These are phyloP conservation scores for Diabrotica virgifera DNA, from an alignment of 1,140 invertebrate genomes.

Conservation along the genomic window DNA sequence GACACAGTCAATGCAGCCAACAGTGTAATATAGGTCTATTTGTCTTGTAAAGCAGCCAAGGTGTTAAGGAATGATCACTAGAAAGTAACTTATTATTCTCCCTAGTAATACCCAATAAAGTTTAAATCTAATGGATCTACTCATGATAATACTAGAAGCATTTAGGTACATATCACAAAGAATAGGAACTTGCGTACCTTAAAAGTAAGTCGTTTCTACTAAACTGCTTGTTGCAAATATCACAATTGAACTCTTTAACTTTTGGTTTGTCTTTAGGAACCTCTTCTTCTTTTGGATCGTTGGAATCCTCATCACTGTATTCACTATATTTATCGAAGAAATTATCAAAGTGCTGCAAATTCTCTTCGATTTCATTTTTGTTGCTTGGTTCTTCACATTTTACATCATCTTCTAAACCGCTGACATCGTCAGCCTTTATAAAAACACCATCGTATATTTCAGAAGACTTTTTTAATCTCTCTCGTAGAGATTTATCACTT, in stretches of 20 bases:
- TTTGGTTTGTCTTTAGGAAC: slow-evolving; percentile 17
- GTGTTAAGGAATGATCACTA: no score
- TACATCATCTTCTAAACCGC: no score
- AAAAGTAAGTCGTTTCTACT: slow-evolving; percentile 38
- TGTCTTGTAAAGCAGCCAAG: no score
- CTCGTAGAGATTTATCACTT: slow-evolving; percentile 55
- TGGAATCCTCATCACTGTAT: slow-evolving; percentile 17
- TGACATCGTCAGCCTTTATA: background rate
- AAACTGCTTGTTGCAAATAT: slow-evolving; percentile 42
- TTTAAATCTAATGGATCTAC: no score
- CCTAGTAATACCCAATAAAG: no score
- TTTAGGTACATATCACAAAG: background rate
- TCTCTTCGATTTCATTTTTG: slow-evolving; percentile 17
- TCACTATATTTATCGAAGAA: slow-evolving; percentile 17
- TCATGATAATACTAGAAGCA: no score
- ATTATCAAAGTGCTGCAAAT: slow-evolving; percentile 22
- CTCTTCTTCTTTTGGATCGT: slow-evolving; percentile 14
- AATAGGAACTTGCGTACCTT: background rate
- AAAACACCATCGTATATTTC: slow-evolving; percentile 14
- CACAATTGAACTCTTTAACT: slow-evolving; percentile 38
- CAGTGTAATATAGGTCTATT: no score
- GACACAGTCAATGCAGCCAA: no score
- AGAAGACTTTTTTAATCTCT: slow-evolving; percentile 49
- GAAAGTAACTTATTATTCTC: no score
- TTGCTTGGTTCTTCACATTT: slow-evolving; percentile 4